Base-by-base conservation (phyloP, 2,797 vertebrate species). In the Bucorvus abyssinicus region DNA sequence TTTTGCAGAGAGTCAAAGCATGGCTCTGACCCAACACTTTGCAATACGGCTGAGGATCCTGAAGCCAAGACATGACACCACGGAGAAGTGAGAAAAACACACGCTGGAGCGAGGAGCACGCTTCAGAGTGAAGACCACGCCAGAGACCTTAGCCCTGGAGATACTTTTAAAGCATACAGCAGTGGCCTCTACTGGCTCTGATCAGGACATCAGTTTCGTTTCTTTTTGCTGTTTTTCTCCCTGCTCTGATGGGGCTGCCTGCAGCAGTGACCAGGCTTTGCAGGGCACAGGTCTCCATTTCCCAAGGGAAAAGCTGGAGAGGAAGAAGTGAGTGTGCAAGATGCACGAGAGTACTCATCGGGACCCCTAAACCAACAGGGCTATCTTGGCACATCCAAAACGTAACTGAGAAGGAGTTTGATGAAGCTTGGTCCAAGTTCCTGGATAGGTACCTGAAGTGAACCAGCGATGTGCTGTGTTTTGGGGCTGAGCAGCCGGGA, bases 121-220 rank as follows among this genome's bases (percentile, higher is more conserved):
- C 64, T 57, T 64, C 59, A 47, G 45, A 95, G 38, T 9, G 29
- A 68, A 74, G 64, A 22, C 74, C 63, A 67, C 2, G 19, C 40
- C 89, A 91, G 40, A 24, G n/a, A 69, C 15, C 70, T 93, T 71
- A 68, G 57, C 27, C 42, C 87, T 86, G 55, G 57, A 73, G 74
- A 60, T 68, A 42, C 71, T 93, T 86, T 87, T 70, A 61, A 77
- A 83, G 90, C 61, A 85, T 69, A 38, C 95, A 93, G 93, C 95
- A 95, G 93, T 95, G 95, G 90, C 95, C 96, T 96, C 96, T 96
- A 24, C 94, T 0, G 92, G 96, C 71, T 60, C 86, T 86, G 60
- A 45, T n/a, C 44, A 94, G 93, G 94, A 92, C 77, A 74, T 84
- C 88, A 64, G 42, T n/a, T 93, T 14, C 60, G 60, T 50, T 70